These are phyloP conservation scores for Petrocephalus microphthalmus DNA, from an alignment of 2,113 vertebrate species.

Conservation along the genomic window DNA sequence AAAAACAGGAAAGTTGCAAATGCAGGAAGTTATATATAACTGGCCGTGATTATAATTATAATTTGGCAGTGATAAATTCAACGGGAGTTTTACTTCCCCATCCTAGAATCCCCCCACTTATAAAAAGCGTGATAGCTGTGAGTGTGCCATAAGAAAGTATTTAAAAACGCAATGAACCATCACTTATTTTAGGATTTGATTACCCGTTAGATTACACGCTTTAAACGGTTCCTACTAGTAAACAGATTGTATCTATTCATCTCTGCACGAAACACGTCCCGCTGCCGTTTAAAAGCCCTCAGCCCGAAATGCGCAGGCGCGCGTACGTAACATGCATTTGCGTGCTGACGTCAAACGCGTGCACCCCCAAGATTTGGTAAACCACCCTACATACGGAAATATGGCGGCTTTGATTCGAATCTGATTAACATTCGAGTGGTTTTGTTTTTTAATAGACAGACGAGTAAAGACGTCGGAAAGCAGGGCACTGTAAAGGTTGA, in stretches of 20 bases:
- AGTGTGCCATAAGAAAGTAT: not conserved
- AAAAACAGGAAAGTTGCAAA: too few relatives aligned
- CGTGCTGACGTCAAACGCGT: slow-evolving; percentile 54
- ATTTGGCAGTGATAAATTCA: too few relatives aligned
- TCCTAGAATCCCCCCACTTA: too few relatives aligned
- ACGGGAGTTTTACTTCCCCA: too few relatives aligned
- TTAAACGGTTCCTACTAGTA: not conserved
- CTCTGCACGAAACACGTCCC: not conserved
- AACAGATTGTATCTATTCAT: not conserved
- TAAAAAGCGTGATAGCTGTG: too few relatives aligned
- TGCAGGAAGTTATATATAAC: too few relatives aligned
- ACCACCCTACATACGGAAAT: slow-evolving; percentile 67
- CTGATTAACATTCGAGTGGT: slow-evolving; percentile 47
- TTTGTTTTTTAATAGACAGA: slow-evolving; percentile 39
- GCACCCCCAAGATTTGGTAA: slow-evolving; percentile 57
- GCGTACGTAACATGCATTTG: not conserved
- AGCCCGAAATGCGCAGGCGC: not conserved
- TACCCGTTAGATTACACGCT: not conserved
- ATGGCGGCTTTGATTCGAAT: slow-evolving; percentile 57
- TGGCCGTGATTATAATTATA: too few relatives aligned
- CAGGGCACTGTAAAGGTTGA: slow-evolving; percentile 25
- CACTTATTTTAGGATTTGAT: not conserved
- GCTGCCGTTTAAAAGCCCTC: not conserved
- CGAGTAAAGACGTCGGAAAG: slow-evolving; percentile 31
- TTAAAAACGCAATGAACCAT: not conserved